Percentiles rank a stretch among this genome's conserved stretches.
Conservation (phyloP, 2,888 invertebrate genomes). For the Anticlea derivata region DNA sequence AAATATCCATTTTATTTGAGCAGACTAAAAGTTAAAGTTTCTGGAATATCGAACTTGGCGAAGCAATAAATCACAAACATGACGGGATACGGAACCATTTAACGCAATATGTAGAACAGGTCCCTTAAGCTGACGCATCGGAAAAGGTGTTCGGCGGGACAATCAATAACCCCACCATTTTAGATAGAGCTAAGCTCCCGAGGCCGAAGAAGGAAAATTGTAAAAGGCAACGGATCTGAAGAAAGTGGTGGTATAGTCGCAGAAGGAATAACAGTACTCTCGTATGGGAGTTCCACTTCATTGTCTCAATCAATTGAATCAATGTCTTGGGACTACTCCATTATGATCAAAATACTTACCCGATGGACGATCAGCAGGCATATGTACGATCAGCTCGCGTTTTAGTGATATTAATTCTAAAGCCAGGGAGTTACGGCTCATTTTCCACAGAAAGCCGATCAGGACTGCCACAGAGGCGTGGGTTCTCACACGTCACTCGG, state of each 20-base stretch:
- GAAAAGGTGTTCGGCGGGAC: constrained; percentile 72
- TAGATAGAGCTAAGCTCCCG: constrained; percentile 53
- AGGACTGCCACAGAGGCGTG: constrained; percentile 1
- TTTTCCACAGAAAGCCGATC: constrained; percentile 1
- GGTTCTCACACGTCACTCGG: constrained; percentile 68
- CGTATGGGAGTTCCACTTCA: not conserved
- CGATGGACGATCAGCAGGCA: not conserved
- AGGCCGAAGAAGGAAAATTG: constrained; percentile 43
- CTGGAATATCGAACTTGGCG: constrained; percentile 27
- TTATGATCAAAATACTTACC: not conserved
- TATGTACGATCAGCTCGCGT: not conserved
- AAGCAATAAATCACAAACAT: constrained; percentile 56
- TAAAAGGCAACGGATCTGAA: constrained; percentile 48
- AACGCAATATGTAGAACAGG: constrained; percentile 69
- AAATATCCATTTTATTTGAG: not conserved
- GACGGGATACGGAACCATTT: constrained; percentile 62
- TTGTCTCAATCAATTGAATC: not conserved
- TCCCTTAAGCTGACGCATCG: constrained; percentile 70
- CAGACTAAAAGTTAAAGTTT: constrained; percentile 14
- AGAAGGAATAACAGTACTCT: constrained; percentile 7
- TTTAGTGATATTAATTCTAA: not conserved
- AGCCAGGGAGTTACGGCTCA: not conserved
- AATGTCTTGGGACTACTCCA: not conserved
- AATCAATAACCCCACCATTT: constrained; percentile 71
- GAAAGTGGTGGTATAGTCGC: constrained; percentile 48